These are phyloP conservation scores for Corythaixoides concolor DNA, from an alignment of 2,113 vertebrate genomes.

Conservation along the genomic window DNA sequence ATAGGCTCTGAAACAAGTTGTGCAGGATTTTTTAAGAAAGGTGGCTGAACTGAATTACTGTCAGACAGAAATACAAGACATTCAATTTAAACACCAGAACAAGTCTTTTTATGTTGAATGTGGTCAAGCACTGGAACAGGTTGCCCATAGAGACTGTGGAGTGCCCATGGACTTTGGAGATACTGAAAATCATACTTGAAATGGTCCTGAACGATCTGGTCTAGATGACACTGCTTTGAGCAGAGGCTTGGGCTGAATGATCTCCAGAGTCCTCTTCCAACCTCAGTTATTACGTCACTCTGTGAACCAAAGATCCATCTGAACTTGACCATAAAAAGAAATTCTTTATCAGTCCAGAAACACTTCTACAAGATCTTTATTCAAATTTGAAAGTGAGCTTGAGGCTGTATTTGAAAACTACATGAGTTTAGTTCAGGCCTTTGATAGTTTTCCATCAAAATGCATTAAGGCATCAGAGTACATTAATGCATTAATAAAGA, in stretches of 20 bases:
- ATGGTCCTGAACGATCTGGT: not conserved
- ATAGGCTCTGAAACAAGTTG: accelerated
- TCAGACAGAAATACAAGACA: not conserved
- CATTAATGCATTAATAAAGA: conserved; percentile 40
- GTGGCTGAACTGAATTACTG: not conserved
- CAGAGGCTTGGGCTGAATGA: not conserved
- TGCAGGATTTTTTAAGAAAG: not conserved
- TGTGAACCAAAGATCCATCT: not conserved
- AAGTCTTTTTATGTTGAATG: not conserved
- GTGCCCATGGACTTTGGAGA: accelerated
- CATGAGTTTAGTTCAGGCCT: not conserved
- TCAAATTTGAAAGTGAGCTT: conserved; percentile 18
- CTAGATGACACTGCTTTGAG: not conserved
- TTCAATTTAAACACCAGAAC: not conserved
- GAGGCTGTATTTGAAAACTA: not conserved
- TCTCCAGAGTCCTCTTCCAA: not conserved
- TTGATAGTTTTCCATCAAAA: conserved; percentile 43
- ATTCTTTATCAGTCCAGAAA: not conserved
- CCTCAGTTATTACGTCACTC: not conserved
- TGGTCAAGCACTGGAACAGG: not conserved
- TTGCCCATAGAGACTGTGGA: not conserved
- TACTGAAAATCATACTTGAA: not conserved
- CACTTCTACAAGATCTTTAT: not conserved
- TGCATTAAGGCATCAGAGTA: conserved; percentile 1
- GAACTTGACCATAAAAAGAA: not conserved